phyloP scores from a whole-genome alignment of 2,797 vertebrate genomes.

The Danio albolineatus region DNA sequence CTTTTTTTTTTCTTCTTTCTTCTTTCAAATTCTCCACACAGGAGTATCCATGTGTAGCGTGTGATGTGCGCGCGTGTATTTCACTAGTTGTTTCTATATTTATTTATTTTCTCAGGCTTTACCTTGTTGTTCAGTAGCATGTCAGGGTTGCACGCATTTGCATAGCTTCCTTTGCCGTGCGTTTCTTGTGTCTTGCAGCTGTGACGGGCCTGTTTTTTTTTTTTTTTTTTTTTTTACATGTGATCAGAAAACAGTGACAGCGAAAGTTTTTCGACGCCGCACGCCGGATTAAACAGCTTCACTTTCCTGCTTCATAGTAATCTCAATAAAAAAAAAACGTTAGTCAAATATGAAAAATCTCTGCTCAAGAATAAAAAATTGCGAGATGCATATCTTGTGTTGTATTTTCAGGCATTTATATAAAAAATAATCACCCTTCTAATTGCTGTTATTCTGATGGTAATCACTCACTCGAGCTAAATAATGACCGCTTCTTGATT shows the following conservation, averaged over 20 bases:
- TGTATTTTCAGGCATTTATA: slow-evolving; percentile 51
- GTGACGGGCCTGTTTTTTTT: slow-evolving; percentile 63
- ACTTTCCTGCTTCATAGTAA: slow-evolving; percentile 65
- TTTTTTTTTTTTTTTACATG: slow-evolving; percentile 58
- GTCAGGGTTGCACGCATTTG: slow-evolving; percentile 68
- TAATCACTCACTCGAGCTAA: slow-evolving; percentile 54
- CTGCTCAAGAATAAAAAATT: slow-evolving; percentile 58
- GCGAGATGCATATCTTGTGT: slow-evolving; percentile 40
- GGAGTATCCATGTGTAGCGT: slow-evolving; percentile 44
- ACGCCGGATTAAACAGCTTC: slow-evolving; percentile 50
- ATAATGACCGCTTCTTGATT: slow-evolving; percentile 60
- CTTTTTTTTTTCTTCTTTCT: slow-evolving; percentile 65
- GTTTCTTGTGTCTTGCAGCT: slow-evolving; percentile 67
- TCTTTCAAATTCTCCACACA: slow-evolving; percentile 63
- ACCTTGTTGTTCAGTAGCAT: slow-evolving; percentile 55
- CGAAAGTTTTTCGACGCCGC: slow-evolving; percentile 68
- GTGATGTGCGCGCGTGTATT: slow-evolving; percentile 48
- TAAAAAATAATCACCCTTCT: slow-evolving; percentile 62
- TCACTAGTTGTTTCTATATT: slow-evolving; percentile 38
- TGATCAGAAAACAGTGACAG: slow-evolving; percentile 81
- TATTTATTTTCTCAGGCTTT: slow-evolving; percentile 46
- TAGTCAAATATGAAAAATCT: slow-evolving; percentile 67
- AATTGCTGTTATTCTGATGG: slow-evolving; percentile 60
- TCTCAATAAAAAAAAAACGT: slow-evolving; percentile 61
- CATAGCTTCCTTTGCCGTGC: slow-evolving; percentile 68